Evolutionary conservation across 2,797 vertebrate species (phyloP).

Genomic region (Onychomys leucogaster): DNA sequence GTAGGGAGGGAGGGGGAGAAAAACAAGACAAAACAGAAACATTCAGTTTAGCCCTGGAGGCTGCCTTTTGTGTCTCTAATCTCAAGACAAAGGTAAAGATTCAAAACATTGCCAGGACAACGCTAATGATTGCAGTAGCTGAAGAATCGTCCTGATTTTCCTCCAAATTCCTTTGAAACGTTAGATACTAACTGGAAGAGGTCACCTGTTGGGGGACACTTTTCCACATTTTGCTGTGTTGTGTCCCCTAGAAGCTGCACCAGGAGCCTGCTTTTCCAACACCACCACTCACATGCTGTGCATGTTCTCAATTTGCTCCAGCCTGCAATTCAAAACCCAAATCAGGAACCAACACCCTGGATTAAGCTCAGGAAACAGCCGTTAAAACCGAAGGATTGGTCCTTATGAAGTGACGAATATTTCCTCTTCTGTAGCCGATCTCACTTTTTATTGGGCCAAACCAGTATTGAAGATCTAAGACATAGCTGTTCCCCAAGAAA

Average conservation of each 20-base stretch:
- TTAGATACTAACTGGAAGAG: conserved; percentile 84
- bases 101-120: conserved; percentile 82
- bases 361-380: conserved; percentile 41
- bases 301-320: conserved; percentile 69
- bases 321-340: conserved; percentile 80
- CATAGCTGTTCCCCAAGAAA: conserved; percentile 21
- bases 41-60: conserved; percentile 71
- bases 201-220: conserved; percentile 76
- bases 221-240: not conserved
- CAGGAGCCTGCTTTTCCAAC: conserved; percentile 75
- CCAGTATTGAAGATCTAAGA: conserved; percentile 52
- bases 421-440: conserved; percentile 59
- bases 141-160: conserved; percentile 83
- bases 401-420: conserved; percentile 30
- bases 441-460: conserved; percentile 66
- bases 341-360: conserved; percentile 67
- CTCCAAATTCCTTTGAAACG: conserved; percentile 85
- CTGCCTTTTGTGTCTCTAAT: conserved; percentile 82
- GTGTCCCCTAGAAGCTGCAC: conserved; percentile 73
- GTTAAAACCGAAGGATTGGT: conserved; percentile 37
- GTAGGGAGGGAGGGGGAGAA: not conserved
- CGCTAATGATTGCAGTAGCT: conserved; percentile 82
- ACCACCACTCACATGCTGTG: not conserved
- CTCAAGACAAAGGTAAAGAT: conserved; percentile 87
- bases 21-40: conserved; percentile 77